phyloP scores from a whole-genome alignment of 2,113 vertebrate genomes.

The Neodon shergylaensis region DNA sequence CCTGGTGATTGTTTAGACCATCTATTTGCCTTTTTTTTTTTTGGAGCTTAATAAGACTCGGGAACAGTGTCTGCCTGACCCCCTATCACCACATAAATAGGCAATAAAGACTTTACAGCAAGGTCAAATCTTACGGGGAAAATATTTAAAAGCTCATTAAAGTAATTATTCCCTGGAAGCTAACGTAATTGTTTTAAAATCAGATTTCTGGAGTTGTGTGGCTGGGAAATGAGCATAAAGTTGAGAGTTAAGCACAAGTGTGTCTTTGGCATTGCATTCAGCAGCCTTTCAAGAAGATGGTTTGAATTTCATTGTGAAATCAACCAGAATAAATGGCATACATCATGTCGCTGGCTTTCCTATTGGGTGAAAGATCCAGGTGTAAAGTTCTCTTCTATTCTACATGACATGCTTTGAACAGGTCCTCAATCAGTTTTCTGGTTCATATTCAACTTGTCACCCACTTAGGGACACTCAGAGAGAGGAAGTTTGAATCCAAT shows the following conservation, averaged over 20 bases:
- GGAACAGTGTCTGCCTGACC: slow-evolving; percentile 70
- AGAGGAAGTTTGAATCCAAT: neutral
- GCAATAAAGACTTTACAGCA: slow-evolving; percentile 77
- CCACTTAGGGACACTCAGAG: slow-evolving; percentile 11
- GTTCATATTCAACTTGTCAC: slow-evolving; percentile 21
- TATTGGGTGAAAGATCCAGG: neutral
- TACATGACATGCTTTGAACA: neutral
- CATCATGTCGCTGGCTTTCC: neutral
- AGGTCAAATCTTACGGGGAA: slow-evolving; percentile 67
- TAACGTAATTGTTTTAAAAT: slow-evolving; percentile 72
- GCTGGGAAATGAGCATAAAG: slow-evolving; percentile 19
- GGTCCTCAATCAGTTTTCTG: slow-evolving; percentile 9
- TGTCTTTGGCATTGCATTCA: slow-evolving; percentile 12
- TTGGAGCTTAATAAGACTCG: slow-evolving; percentile 59
- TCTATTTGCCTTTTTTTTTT: slow-evolving; percentile 62
- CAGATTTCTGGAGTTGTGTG: slow-evolving; percentile 58
- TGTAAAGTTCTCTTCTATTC: slow-evolving; percentile 5
- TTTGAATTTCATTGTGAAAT: slow-evolving; percentile 51
- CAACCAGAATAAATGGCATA: neutral
- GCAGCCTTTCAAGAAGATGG: slow-evolving; percentile 42
- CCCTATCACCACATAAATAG: slow-evolving; percentile 71
- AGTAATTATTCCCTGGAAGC: slow-evolving; percentile 73
- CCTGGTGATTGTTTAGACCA: slow-evolving; percentile 33
- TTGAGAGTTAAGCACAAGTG: slow-evolving; percentile 35
- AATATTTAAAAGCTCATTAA: slow-evolving; percentile 78